These are phyloP conservation scores for Holacanthella duospinosa DNA, from an alignment of 2,888 invertebrate species.

Conservation along the genomic window DNA sequence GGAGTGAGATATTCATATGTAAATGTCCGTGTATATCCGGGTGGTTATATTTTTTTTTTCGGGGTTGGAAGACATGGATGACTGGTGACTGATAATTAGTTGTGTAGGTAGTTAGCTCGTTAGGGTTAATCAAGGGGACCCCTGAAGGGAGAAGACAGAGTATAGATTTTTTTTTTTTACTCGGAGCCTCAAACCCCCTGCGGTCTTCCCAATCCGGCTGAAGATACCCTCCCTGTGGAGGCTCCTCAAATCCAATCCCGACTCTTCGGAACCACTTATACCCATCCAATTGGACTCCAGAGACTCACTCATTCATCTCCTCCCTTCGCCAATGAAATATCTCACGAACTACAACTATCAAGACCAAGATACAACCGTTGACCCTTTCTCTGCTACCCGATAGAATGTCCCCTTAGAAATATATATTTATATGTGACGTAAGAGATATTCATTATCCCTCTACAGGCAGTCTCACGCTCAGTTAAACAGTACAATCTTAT, in stretches of 20 bases:
- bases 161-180: background rate
- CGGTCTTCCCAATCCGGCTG: constrained; percentile 2
- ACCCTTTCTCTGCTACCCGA: too few species aligned
- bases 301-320: background rate
- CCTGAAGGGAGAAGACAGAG: constrained; percentile 29
- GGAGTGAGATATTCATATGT: too few species aligned
- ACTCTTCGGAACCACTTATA: background rate
- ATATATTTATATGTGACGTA: too few species aligned
- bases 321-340: background rate
- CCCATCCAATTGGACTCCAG: background rate
- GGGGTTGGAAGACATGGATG: background rate
- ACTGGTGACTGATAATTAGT: constrained; percentile 30
- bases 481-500: too few species aligned
- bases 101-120: constrained; percentile 38
- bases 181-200: background rate
- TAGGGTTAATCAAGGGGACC: constrained; percentile 37
- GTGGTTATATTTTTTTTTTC: too few species aligned
- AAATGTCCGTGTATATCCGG: too few species aligned
- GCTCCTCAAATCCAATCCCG: background rate
- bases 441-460: too few species aligned
- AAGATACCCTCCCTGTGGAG: background rate
- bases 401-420: too few species aligned
- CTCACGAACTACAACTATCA: too few species aligned
- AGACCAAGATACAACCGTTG: too few species aligned
- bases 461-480: too few species aligned